Base-by-base conservation (phyloP, 1,140 invertebrate species). In the Pseudobourletiella spinata region DNA sequence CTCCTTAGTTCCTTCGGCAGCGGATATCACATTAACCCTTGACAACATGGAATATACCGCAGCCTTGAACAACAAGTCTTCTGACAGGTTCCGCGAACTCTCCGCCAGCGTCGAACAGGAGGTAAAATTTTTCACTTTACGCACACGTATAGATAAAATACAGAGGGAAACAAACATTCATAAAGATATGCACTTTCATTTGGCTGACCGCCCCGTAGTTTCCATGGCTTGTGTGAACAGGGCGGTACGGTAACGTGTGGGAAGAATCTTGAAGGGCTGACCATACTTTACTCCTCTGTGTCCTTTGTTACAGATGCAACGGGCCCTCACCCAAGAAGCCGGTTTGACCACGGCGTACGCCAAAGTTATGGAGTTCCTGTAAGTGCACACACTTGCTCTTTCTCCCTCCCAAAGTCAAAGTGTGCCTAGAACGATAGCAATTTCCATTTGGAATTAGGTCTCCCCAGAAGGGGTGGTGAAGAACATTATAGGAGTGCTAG, bases 21-120 rank as follows among this genome's bases (percentile, higher is more conserved):
- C 87, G 22, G 83, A 87, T 71, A 84, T 84, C 8, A 77, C 82
- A 71, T 69, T 87, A 15, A 81, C 74, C 48, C 78, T 89, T 18
- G 82, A 84, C 60, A 83, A 86, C 70, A 76, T 84, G 57, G 74
- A 81, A 43, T 87, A 81, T 73, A 76, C 78, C 20, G 72, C 79
- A 2, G 80, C 78, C 14, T 75, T 87, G 15, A 70, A 74, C 32
- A 76, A 86, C 70, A 74, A 76, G 14, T 82, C 82, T 30, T 85
- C 83, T 28, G 72, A 78, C 46, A 79, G 83, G 67, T 87, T 82
- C 69, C 78, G 79, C 71, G 74, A 81, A 61, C 74, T 87, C 29
- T 78, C 80, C 2, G 59, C 65, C 32, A 75, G 78, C 4, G 69
- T 86, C 55, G 82, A 84, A 70, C 72, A 79, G 11, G 77, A 81